Evolutionary conservation across 2,113 vertebrate species (phyloP).

Genomic region (Rhinogobius similis): DNA sequence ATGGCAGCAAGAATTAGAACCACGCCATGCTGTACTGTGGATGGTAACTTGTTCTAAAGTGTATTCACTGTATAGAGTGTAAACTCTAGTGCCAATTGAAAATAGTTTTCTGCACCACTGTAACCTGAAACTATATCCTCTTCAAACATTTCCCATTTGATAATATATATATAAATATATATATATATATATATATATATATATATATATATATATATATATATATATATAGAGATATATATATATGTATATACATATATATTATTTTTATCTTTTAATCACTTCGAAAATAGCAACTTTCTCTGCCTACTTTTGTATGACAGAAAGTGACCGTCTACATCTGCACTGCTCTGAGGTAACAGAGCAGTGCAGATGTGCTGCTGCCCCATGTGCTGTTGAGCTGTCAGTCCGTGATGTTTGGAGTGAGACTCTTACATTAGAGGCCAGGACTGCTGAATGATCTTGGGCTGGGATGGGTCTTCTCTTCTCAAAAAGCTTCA

Average conservation of each 20-base stretch:
- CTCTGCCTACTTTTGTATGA: constrained; percentile 27
- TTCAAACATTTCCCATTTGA: neutral
- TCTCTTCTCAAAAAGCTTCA: constrained; percentile 67
- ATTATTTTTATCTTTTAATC: too few species aligned
- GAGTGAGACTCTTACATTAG: constrained; percentile 57
- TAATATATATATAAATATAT: too few species aligned
- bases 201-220: too few species aligned
- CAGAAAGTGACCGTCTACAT: constrained; percentile 17
- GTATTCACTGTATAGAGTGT: constrained; percentile 36
- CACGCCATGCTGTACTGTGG: neutral
- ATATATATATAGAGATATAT: too few species aligned
- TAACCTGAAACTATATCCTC: constrained; percentile 27
- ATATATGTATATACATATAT: too few species aligned
- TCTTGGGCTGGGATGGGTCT: constrained; percentile 57
- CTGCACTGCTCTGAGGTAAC: constrained; percentile 21
- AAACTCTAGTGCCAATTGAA: constrained; percentile 55
- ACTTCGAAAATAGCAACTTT: neutral
- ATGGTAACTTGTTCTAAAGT: constrained; percentile 27
- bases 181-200: too few species aligned
- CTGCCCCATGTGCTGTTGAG: constrained; percentile 27
- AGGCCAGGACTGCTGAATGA: constrained; percentile 50
- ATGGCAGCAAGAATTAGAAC: constrained; percentile 1
- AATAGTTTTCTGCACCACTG: constrained; percentile 51
- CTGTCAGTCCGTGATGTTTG: constrained; percentile 48
- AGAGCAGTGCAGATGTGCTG: constrained; percentile 12